phyloP scores from a whole-genome alignment of 2,888 invertebrate genomes.

The Nebria brevicollis region DNA sequence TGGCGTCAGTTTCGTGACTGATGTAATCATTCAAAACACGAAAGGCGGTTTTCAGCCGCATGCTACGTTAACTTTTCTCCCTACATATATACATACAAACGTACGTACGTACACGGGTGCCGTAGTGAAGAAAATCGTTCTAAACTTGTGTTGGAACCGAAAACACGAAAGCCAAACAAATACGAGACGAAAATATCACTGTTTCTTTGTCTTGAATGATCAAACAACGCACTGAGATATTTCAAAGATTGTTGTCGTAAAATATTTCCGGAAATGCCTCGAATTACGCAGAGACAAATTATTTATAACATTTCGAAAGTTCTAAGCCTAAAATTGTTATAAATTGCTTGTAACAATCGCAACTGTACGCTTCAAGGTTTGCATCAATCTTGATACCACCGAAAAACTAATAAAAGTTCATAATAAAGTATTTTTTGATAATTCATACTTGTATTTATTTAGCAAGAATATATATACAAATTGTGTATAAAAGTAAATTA shows the following conservation, averaged over 20 bases:
- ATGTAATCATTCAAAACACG: constrained; percentile 51
- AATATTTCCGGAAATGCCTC: not conserved
- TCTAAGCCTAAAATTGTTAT: not conserved
- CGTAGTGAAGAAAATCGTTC: constrained; percentile 7
- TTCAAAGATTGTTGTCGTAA: not conserved
- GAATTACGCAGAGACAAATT: not conserved
- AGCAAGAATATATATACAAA: too few relatives aligned
- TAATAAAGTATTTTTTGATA: too few relatives aligned
- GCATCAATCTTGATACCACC: too few relatives aligned
- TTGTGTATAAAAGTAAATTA: too few relatives aligned
- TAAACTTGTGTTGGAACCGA: not conserved
- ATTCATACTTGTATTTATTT: too few relatives aligned
- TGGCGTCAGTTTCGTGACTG: constrained; percentile 52
- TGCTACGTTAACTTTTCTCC: constrained; percentile 36
- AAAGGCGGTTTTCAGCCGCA: constrained; percentile 44
- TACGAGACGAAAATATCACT: not conserved
- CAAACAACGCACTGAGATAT: not conserved
- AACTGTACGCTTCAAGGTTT: too few relatives aligned
- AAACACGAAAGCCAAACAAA: not conserved
- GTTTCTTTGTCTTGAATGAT: not conserved
- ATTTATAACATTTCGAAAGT: not conserved
- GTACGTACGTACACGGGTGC: not conserved
- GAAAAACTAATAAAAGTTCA: too few relatives aligned
- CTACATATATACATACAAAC: constrained; percentile 6
- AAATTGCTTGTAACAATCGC: too few relatives aligned